Evolutionary conservation across 2,888 invertebrate genomes (phyloP).

Genomic region (Elmis aenea): DNA sequence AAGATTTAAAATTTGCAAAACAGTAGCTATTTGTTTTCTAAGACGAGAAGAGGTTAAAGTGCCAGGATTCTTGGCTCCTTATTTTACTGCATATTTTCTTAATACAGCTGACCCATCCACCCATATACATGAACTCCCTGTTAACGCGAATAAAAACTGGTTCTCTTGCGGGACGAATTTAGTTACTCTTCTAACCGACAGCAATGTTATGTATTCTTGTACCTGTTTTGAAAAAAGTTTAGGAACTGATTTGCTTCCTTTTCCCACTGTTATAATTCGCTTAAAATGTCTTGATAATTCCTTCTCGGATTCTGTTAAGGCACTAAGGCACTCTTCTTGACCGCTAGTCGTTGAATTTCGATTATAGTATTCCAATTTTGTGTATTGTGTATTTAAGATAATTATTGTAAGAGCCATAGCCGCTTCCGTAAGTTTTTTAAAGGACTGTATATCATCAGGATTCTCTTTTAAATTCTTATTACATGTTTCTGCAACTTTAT

Average conservation of each 20-base stretch:
- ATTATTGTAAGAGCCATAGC: slow-evolving; percentile 23
- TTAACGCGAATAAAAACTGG: slow-evolving; percentile 25
- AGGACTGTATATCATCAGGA: slow-evolving; percentile 13
- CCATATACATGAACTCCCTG: slow-evolving; percentile 23
- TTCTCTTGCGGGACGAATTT: slow-evolving; percentile 22
- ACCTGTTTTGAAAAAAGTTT: slow-evolving; percentile 8
- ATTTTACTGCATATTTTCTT: slow-evolving; percentile 21
- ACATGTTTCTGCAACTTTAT: slow-evolving; percentile 16
- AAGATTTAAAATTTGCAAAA: slow-evolving; percentile 22
- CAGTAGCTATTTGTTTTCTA: slow-evolving; percentile 28
- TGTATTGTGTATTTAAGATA: slow-evolving; percentile 27
- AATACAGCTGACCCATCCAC: slow-evolving; percentile 22
- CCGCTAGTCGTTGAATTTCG: slow-evolving; percentile 5
- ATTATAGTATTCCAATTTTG: slow-evolving; percentile 22
- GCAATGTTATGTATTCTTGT: slow-evolving; percentile 2
- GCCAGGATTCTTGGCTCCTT: slow-evolving; percentile 21
- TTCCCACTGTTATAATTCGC: slow-evolving; percentile 10
- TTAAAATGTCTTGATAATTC: slow-evolving; percentile 19
- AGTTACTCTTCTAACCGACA: slow-evolving; percentile 13
- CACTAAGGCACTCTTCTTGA: slow-evolving; percentile 23
- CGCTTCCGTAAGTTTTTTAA: slow-evolving; percentile 25
- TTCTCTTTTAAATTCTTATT: slow-evolving; percentile 15
- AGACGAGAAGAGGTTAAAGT: slow-evolving; percentile 23
- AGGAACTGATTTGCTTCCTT: slow-evolving; percentile 10
- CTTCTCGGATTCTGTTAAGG: slow-evolving; percentile 24